Conservation (phyloP, 2,113 vertebrate genomes). For the Leucopsar rothschildi region DNA sequence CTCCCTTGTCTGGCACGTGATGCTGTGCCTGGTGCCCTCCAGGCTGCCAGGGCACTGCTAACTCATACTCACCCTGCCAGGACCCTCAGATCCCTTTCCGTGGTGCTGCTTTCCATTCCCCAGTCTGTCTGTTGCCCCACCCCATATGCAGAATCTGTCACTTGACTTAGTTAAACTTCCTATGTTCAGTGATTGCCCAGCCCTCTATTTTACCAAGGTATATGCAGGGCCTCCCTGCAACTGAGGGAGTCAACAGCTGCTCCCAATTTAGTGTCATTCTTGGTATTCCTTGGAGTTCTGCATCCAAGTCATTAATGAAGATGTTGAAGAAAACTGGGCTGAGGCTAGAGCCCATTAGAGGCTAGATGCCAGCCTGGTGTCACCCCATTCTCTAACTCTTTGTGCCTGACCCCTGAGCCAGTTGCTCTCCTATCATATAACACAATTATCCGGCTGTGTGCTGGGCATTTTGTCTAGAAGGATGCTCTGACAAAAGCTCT, state of each 20-base stretch:
- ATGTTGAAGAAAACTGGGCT: neutral
- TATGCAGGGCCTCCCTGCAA: neutral
- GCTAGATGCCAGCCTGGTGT: neutral
- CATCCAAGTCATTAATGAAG: neutral
- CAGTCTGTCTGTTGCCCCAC: no score
- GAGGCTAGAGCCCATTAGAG: no score
- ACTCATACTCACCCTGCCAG: neutral
- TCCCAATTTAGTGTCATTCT: neutral
- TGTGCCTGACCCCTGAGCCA: neutral
- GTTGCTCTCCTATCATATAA: neutral
- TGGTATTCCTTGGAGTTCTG: neutral
- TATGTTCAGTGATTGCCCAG: neutral
- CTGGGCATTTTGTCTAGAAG: neutral
- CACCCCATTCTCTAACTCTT: neutral
- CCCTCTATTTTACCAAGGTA: neutral
- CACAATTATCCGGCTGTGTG: neutral
- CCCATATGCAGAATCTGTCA: neutral
- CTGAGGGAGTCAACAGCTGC: neutral
- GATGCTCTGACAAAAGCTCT: neutral
- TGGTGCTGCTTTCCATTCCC: neutral
- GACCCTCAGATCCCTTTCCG: neutral
- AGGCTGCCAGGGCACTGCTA: neutral
- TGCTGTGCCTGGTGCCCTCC: neutral
- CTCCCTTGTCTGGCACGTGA: accelerated
- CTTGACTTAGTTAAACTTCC: neutral